These are phyloP conservation scores for Panopea generosa DNA, from an alignment of 2,888 invertebrate species.

Conservation along the genomic window DNA sequence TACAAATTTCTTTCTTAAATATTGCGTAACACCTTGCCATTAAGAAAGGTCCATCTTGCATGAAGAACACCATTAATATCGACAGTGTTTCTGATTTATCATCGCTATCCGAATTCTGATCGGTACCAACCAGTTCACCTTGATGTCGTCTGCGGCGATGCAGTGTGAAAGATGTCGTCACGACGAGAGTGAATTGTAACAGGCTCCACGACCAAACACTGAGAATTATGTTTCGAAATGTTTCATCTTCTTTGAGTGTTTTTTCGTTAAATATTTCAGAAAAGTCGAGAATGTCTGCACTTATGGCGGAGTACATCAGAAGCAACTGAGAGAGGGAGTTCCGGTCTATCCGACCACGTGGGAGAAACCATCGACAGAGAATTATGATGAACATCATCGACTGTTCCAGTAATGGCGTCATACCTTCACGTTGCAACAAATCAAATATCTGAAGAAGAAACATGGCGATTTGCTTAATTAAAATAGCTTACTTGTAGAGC, in stretches of 20 bases:
- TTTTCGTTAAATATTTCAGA: conserved; percentile 49
- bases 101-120: conserved; percentile 12
- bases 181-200: conserved; percentile 56
- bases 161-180: conserved; percentile 48
- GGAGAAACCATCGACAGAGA: conserved; percentile 57
- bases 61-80: conserved; percentile 60
- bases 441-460: no score
- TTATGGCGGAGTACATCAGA: conserved; percentile 58
- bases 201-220: conserved; percentile 58
- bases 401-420: conserved; percentile 32
- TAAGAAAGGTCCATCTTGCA: conserved; percentile 63
- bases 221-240: conserved; percentile 33
- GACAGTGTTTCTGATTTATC: conserved; percentile 50
- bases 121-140: neutral
- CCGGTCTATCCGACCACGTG: conserved; percentile 56
- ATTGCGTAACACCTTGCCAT: conserved; percentile 39
- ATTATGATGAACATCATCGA: conserved; percentile 62
- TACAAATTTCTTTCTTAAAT: conserved; percentile 20
- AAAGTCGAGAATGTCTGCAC: conserved; percentile 62
- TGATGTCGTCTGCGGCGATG: conserved; percentile 14
- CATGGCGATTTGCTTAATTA: no score
- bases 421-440: no score
- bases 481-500: no score
- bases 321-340: conserved; percentile 56
- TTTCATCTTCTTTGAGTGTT: conserved; percentile 5